These are phyloP conservation scores for Luidia sarsii DNA, from an alignment of 53 echinoderm and acorn worm genomes.

Conservation along the genomic window DNA sequence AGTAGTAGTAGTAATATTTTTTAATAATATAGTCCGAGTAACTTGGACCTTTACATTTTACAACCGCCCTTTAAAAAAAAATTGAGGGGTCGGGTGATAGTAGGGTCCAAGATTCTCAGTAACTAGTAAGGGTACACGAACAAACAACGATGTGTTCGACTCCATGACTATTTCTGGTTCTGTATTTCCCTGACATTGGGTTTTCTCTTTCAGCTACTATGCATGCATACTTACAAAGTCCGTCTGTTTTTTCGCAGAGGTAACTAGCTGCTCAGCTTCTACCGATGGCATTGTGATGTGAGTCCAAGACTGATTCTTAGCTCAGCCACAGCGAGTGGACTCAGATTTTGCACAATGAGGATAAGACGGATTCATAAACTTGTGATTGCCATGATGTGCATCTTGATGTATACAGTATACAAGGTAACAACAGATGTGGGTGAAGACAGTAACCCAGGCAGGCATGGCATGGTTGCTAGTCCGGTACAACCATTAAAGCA, in stretches of 20 bases:
- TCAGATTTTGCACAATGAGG: conserved; percentile 32
- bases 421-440: conserved; percentile 13
- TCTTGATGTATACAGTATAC: conserved; percentile 36
- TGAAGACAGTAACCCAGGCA: neutral
- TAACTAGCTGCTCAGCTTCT: neutral
- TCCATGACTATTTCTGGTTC: neutral
- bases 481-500: neutral
- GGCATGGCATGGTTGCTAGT: neutral
- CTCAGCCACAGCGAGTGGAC: neutral
- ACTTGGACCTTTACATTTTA: no score
- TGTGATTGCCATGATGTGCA: conserved; percentile 26
- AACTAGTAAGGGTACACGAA: neutral
- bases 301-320: neutral
- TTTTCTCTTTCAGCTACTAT: neutral
- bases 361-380: conserved; percentile 28
- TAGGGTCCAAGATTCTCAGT: no score
- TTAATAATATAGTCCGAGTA: no score
- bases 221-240: no score
- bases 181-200: neutral
- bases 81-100: no score
- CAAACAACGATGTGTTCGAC: no score
- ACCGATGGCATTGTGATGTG: neutral
- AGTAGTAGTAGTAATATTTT: no score
- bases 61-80: no score
- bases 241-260: neutral